A percentile compares a stretch with the other conserved stretches of the same genome.
Evolutionary conservation across 2,797 vertebrate species (phyloP).

Genomic region (Lepus oiostolus): DNA sequence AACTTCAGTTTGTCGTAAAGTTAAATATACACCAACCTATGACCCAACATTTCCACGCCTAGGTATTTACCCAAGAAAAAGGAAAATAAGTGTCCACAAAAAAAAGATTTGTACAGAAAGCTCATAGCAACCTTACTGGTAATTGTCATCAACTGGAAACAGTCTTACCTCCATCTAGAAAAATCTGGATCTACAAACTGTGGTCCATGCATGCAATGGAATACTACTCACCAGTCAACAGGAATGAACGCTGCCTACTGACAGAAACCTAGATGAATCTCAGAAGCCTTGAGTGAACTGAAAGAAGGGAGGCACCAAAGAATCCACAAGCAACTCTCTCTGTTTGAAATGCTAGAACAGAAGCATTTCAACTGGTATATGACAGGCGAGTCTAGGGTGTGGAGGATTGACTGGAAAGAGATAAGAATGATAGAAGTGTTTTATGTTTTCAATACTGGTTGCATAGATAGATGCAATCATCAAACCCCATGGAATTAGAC

Average conservation of each 20-base stretch:
- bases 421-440: neutral
- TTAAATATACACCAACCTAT: slow-evolving; percentile 61
- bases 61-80: slow-evolving; percentile 63
- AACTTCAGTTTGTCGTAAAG: slow-evolving; percentile 62
- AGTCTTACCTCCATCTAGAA: neutral
- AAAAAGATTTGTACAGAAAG: slow-evolving; percentile 7
- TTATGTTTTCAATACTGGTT: neutral
- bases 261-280: neutral
- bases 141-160: slow-evolving; percentile 33
- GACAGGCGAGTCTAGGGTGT: neutral
- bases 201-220: neutral
- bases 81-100: slow-evolving; percentile 43
- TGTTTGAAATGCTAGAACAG: neutral
- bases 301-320: slow-evolving; percentile 9
- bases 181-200: neutral
- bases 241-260: neutral
- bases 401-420: neutral
- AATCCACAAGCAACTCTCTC: slow-evolving; percentile 1
- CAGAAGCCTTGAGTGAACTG: neutral
- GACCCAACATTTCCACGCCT: slow-evolving; percentile 16
- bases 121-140: slow-evolving; percentile 9
- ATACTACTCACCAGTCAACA: slow-evolving; percentile 2
- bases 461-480: neutral
- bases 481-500: neutral
- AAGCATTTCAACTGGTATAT: neutral